Evolutionary conservation across 2,888 invertebrate species (phyloP), one percentile per base, ranked within the genome.

Genomic region (Margaritifera margaritifera): DNA sequence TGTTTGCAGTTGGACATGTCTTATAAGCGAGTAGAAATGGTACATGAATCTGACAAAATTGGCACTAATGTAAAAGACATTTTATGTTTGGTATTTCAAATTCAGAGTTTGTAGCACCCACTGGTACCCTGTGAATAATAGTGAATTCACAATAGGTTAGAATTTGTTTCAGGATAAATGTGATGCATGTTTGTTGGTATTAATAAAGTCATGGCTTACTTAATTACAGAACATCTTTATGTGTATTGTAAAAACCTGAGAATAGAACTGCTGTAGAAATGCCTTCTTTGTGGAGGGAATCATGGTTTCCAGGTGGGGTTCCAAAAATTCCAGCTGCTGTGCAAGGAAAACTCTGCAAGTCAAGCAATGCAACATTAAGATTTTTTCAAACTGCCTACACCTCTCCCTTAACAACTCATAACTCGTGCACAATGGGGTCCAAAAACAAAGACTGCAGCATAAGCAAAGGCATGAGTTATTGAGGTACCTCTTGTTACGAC

Each of bases 231-330:
- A 24, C 55, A 42, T 11, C 3, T 42, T 8, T 42, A 22, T 22
- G 20, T 31, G 57, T 22, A 42, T 57, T 15, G 24, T 22, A 69
- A 57, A 51, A 79, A 90, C 90, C 87, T 91, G 90, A 31, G 90
- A 85, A 72, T 89, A 90, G 77, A 91, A 91, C 78, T 91, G 90
- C 69, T 90, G 89, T 6, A 91, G 84, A 80, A 90, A 90, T 57
- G 89, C 86, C 75, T 94, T 94, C 31, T 93, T 92, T 62, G 91
- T 90, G 24, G 87, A 85, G 0, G 94, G 94, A 27, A 97, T 93
- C 71, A 97, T 92, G 72, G 94, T 93, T 88, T 97, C 95, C 84
- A 98, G 92, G 88, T 96, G 96, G 6, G 94, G 93, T 74, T 95
- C 95, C 27, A 99, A 90, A 64, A 93, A 92, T 83, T 95, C 94